Base-by-base conservation (phyloP, 2,888 invertebrate genomes). In the Agrenia bidenticulata region DNA sequence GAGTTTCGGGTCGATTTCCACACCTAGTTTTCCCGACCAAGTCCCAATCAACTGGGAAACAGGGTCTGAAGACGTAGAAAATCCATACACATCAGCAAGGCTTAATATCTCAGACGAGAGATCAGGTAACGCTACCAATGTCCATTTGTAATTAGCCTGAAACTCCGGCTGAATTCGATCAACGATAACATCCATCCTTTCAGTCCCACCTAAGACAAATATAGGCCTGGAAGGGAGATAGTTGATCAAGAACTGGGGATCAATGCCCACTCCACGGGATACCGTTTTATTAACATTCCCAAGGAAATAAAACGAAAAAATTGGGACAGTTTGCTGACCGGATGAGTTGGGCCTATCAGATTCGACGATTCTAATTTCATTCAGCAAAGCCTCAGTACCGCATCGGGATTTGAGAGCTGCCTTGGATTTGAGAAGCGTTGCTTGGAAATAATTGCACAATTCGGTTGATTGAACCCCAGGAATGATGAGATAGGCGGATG, bases 131-230 rank as follows among this genome's bases (percentile, higher is more conserved):
- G 49, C 66, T 13, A 64, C 70, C 19, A 75, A 54, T 15, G 68
- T 71, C 70, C 69, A 75, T 63, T 73, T 75, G 50, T 72, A 73
- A 62, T 72, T 73, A 15, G 54, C 17, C 42, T 56, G 39, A 26
- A 56, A 21, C 54, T 70, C 63, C 2, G 72, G 73, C 17, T 66
- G 66, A n/a, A 65, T 13, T 45, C 64, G 58, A 17, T 67, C 63
- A 19, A 74, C 32, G 27, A 72, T 55, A 5, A 51, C 37, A 13
- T 64, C 58, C 23, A 45, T 53, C 11, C 45, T 17, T 37, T 42
- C 53, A 19, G 39, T 58, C 2, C 61, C 41, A 24, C 57, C 63
- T n/a, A 73, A 26, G 2, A 73, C 37, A 39, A 68, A 39, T 41
- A 66, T 54, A 26, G 68, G 65, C 11, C 61, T 59, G 11, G 51